Base-by-base conservation (phyloP, 2,888 invertebrate genomes). In the Ophonus ardosiacus region DNA sequence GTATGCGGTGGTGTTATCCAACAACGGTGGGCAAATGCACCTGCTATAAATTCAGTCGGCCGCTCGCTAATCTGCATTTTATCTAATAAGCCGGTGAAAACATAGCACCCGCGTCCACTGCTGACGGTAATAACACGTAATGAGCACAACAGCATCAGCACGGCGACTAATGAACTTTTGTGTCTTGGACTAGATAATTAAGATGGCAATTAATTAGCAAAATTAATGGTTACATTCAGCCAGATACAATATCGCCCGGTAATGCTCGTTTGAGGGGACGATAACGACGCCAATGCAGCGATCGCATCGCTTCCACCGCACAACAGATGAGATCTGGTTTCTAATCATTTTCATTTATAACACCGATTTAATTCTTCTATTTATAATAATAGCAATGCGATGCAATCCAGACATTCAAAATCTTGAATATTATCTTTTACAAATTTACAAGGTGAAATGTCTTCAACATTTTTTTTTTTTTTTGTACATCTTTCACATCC, bases 161-260 rank as follows among this genome's bases (percentile, higher is more conserved):
- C 76, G 71, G 31, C 74, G 81, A 82, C 83, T 86, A 87, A 86
- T 87, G 86, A 87, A 86, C 86, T 85, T 87, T 86, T 86, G 87
- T 82, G 83, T 82, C 83, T 86, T 79, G 81, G 78, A 87, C 81
- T 85, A 85, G 86, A 87, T 88, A 88, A 88, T 88, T 88, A 88
- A 87, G 87, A 86, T 68, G 85, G 86, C 87, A 88, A 88, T 88
- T 88, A 87, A 88, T 88, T 88, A 87, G 85, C 84, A 86, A 87
- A 88, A 87, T 88, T 88, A 88, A 87, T 88, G 87, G 87, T 86
- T 86, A 86, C 85, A 86, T 86, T 87, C 87, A 86, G 86, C 87
- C 71, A 71, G 79, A 85, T 85, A 85, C 85, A 85, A 85, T 85
- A 85, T 85, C 85, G 79, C 56, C 21, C 61, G 80, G 78, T 74